Evolutionary conservation across 2,888 invertebrate genomes (phyloP).

Genomic region (Lampropteryx suffumata): DNA sequence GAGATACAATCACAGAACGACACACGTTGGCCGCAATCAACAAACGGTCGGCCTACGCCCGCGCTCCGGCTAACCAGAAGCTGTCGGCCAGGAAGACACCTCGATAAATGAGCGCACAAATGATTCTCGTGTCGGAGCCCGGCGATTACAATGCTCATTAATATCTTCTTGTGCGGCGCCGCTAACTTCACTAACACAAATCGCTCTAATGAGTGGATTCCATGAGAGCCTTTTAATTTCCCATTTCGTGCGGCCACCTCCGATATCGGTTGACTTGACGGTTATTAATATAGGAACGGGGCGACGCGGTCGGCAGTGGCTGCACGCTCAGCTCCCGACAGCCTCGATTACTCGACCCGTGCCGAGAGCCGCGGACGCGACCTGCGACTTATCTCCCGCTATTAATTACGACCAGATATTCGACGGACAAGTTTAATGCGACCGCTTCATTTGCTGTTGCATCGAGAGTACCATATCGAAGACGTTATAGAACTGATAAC

Average conservation of each 20-base stretch:
- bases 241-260: conserved; percentile 75
- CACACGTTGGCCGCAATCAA: conserved; percentile 40
- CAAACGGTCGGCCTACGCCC: conserved; percentile 41
- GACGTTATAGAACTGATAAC: conserved; percentile 71
- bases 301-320: conserved; percentile 64
- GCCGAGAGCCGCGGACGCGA: conserved; percentile 64
- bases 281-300: conserved; percentile 73
- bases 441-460: conserved; percentile 79
- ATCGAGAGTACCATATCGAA: conserved; percentile 74
- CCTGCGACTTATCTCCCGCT: conserved; percentile 73
- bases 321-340: conserved; percentile 66
- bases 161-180: conserved; percentile 73
- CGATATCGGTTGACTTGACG: conserved; percentile 74
- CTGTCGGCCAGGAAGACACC: conserved; percentile 46
- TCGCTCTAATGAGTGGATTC: conserved; percentile 77
- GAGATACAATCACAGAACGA: conserved; percentile 50
- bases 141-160: conserved; percentile 70
- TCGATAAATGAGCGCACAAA: conserved; percentile 64
- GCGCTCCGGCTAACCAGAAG: conserved; percentile 44
- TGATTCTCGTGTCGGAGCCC: conserved; percentile 61
- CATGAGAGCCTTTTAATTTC: conserved; percentile 82
- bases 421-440: conserved; percentile 80
- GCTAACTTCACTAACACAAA: conserved; percentile 67
- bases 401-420: conserved; percentile 80
- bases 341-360: conserved; percentile 64